Percentiles rank a stretch among this genome's conserved stretches.
phyloP scores from a whole-genome alignment of 1,140 invertebrate species.

The Papilio polyxenes region DNA sequence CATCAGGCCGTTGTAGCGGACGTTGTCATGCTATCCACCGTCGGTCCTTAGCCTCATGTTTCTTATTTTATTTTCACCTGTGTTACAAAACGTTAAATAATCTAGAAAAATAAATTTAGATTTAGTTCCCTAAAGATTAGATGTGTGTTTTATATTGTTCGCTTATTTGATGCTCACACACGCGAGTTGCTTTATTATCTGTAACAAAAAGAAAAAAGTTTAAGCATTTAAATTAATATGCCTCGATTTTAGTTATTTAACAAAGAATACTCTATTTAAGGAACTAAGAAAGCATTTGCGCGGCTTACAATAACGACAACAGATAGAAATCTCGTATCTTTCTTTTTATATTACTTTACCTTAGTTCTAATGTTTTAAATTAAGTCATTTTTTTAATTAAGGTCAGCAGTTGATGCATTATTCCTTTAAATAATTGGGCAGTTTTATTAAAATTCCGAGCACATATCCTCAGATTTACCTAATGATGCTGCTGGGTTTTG shows the following conservation, averaged over 20 bases:
- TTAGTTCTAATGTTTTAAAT: neutral
- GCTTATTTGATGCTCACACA: neutral
- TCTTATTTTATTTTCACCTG: constrained; percentile 39
- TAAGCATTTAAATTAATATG: neutral
- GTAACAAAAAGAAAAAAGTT: neutral
- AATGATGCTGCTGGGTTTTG: constrained; percentile 28
- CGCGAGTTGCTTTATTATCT: neutral
- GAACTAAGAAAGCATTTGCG: too few species aligned
- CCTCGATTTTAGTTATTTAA: neutral
- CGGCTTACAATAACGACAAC: neutral
- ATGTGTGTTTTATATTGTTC: neutral
- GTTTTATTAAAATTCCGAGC: constrained; percentile 31
- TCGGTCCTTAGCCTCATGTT: constrained; percentile 61
- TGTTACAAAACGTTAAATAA: neutral
- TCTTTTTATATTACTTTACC: neutral
- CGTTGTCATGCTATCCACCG: constrained; percentile 77
- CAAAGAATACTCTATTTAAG: neutral
- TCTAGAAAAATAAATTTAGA: neutral
- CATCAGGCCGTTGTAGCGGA: constrained; percentile 77
- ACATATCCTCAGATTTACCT: constrained; percentile 34
- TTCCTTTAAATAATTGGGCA: constrained; percentile 33
- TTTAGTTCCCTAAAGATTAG: neutral
- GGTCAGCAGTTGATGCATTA: constrained; percentile 30
- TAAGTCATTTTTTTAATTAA: constrained; percentile 9
- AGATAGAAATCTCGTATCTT: neutral